Conservation (phyloP, 2,888 invertebrate species). For the Cephonodes hylas region DNA sequence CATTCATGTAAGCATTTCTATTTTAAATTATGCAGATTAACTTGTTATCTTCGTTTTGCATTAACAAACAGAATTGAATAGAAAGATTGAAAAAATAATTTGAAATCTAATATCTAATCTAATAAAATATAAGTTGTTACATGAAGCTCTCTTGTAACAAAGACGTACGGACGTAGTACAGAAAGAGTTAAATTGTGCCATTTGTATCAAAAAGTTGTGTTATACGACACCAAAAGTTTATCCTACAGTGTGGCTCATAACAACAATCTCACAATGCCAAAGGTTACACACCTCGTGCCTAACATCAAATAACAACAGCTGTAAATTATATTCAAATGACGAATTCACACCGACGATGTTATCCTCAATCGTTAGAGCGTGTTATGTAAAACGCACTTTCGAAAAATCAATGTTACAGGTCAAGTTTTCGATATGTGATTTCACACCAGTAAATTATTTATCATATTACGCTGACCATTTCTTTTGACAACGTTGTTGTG, state of each 20-base stretch:
- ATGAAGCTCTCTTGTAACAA: too few species aligned
- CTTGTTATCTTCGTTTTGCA: too few species aligned
- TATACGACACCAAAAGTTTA: too few species aligned
- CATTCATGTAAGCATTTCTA: too few species aligned
- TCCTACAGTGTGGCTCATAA: neutral
- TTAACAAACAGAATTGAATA: too few species aligned
- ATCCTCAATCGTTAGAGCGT: neutral
- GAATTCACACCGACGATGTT: neutral
- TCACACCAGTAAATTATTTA: neutral
- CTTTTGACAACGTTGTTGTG: neutral
- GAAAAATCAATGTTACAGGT: conserved; percentile 9
- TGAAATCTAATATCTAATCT: too few species aligned
- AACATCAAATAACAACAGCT: neutral
- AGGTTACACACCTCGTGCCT: neutral
- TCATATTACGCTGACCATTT: neutral
- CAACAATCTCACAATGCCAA: neutral
- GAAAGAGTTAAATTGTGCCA: too few species aligned
- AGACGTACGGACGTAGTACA: too few species aligned
- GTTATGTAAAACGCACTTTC: conserved; percentile 6
- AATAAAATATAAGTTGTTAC: too few species aligned
- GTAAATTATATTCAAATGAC: conserved; percentile 7
- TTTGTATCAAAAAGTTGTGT: too few species aligned
- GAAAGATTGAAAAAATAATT: too few species aligned
- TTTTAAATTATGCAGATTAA: too few species aligned
- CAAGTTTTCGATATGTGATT: conserved; percentile 1